phyloP scores from a whole-genome alignment of 1,140 invertebrate genomes.

The Gonatopus flavifemur region DNA sequence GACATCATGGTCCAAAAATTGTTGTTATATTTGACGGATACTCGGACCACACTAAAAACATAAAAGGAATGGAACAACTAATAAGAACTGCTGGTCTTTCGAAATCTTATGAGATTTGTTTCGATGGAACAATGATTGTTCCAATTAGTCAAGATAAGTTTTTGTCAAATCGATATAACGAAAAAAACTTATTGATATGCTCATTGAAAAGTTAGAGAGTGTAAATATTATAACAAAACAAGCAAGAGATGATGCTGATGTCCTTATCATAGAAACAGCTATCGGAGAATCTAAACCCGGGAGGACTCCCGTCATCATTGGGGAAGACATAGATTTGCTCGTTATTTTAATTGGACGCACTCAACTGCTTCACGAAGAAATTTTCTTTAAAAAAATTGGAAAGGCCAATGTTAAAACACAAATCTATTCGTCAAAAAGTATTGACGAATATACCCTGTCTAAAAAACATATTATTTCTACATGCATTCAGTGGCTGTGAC shows the following conservation, averaged over 20 bases:
- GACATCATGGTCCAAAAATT: conserved; percentile 2
- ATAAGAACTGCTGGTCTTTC: not conserved
- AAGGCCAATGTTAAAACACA: conserved; percentile 6
- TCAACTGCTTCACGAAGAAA: not conserved
- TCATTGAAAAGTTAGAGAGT: not conserved
- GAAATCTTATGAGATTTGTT: conserved; percentile 5
- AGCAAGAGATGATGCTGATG: conserved; percentile 5
- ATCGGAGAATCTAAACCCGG: not conserved
- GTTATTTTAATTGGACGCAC: not conserved
- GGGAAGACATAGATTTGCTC: not conserved
- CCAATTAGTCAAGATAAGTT: conserved; percentile 14
- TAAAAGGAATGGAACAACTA: conserved; percentile 10
- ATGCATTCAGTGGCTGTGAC: conserved; percentile 14
- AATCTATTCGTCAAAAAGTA: not conserved
- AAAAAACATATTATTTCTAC: too few species aligned
- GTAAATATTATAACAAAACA: not conserved
- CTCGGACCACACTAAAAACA: conserved; percentile 10
- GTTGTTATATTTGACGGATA: conserved; percentile 23
- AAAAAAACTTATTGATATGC: conserved; percentile 18
- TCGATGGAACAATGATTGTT: conserved; percentile 6
- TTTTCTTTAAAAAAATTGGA: not conserved
- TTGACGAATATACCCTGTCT: not conserved
- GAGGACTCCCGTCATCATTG: not conserved
- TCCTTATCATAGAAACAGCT: not conserved
- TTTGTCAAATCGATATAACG: conserved; percentile 16